Percentiles rank a stretch among this genome's conserved stretches.
Evolutionary conservation across 2,888 invertebrate species (phyloP).

Genomic region (Rhimphoctona megacephalus): DNA sequence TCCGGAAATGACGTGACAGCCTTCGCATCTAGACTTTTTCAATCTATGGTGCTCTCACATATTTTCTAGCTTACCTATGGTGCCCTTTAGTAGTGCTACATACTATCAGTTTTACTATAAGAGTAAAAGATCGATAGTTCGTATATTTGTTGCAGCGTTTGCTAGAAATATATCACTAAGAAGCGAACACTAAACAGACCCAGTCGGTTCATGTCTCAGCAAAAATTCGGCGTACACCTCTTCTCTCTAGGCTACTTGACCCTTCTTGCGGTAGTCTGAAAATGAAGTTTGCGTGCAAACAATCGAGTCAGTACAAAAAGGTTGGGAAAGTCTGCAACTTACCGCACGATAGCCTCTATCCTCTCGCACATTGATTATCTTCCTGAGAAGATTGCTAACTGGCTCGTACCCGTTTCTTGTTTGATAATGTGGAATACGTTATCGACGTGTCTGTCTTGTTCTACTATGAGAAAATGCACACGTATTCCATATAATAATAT

Average conservation of each 20-base stretch:
- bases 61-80: conserved; percentile 19
- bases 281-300: conserved; percentile 22
- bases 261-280: not conserved
- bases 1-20: conserved; percentile 72
- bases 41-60: conserved; percentile 62
- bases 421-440: not conserved
- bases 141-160: conserved; percentile 47
- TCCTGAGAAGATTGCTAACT: conserved; percentile 15
- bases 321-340: conserved; percentile 18
- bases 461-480: not conserved
- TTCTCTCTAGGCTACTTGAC: conserved; percentile 10
- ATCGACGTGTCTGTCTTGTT: not conserved
- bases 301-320: conserved; percentile 12
- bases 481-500: not conserved
- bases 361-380: conserved; percentile 17
- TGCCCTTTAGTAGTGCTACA: not conserved
- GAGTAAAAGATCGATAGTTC: conserved; percentile 25
- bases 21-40: conserved; percentile 71
- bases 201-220: conserved; percentile 4
- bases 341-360: not conserved
- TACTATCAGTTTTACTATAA: not conserved
- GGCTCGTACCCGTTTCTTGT: conserved; percentile 1
- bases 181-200: conserved; percentile 10
- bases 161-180: conserved; percentile 40
- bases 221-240: conserved; percentile 6